These are phyloP conservation scores for Zaprionus capensis DNA, from an alignment of 1,140 invertebrate species.

Conservation along the genomic window DNA sequence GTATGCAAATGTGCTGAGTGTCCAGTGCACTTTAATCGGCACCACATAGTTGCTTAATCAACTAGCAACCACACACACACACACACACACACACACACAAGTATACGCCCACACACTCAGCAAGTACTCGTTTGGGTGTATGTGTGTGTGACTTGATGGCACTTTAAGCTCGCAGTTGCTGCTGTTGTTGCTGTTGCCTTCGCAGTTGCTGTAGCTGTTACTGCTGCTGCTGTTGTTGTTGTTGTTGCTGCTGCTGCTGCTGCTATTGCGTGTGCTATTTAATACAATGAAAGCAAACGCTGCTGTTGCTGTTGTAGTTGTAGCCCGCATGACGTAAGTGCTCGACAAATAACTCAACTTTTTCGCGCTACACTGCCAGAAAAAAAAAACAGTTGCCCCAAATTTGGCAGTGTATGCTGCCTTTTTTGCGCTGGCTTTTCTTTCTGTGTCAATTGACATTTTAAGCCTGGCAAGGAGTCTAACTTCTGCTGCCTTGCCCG, in stretches of 20 bases:
- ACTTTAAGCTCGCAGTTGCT: constrained; percentile 66
- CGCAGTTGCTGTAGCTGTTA: not conserved
- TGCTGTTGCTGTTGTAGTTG: not conserved
- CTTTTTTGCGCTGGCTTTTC: not conserved
- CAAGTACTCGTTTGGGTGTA: not conserved
- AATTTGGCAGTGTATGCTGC: not conserved
- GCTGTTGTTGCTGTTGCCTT: constrained; percentile 49
- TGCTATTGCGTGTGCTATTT: constrained; percentile 58
- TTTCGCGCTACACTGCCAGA: not conserved
- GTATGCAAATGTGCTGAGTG: constrained; percentile 67
- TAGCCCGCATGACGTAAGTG: constrained; percentile 62
- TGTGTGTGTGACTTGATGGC: constrained; percentile 49
- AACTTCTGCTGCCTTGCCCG: not conserved
- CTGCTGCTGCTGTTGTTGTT: constrained; percentile 32
- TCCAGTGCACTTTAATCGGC: constrained; percentile 77
- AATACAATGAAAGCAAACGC: constrained; percentile 55
- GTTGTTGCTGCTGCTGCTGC: constrained; percentile 1
- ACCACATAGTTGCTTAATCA: constrained; percentile 78
- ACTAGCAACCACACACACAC: constrained; percentile 63
- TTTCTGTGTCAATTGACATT: constrained; percentile 6
- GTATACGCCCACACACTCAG: not conserved
- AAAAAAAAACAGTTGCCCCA: not conserved
- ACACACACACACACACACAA: constrained; percentile 1
- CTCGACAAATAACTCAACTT: constrained; percentile 25
- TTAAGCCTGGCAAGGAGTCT: not conserved